Percentiles rank a stretch among this genome's conserved stretches.
Conservation (phyloP, 2,888 invertebrate genomes). For the Athetis lepigone region DNA sequence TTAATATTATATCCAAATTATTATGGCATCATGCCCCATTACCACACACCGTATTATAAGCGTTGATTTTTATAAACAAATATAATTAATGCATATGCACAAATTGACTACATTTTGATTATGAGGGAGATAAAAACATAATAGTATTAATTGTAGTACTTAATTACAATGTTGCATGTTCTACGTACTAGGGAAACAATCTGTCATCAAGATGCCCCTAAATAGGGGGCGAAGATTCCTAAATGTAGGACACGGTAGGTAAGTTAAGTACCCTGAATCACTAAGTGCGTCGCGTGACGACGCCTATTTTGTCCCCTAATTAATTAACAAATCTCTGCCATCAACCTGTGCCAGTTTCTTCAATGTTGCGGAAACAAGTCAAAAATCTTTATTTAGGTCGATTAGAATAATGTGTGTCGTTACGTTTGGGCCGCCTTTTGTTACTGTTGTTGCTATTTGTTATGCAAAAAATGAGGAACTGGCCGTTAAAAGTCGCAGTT, state of each 20-base stretch:
- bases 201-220: conserved; percentile 40
- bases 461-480: not conserved
- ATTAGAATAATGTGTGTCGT: conserved; percentile 60
- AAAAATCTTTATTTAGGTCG: conserved; percentile 63
- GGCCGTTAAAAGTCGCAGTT: not conserved
- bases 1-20: not conserved
- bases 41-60: not conserved
- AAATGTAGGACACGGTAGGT: conserved; percentile 71
- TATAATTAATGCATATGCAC: not conserved
- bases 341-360: conserved; percentile 82
- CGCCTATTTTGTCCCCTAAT: conserved; percentile 80
- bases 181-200: conserved; percentile 24
- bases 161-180: conserved; percentile 61
- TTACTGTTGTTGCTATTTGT: conserved; percentile 10
- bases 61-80: conserved; percentile 2
- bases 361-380: conserved; percentile 65
- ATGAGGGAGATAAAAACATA: not conserved
- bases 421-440: conserved; percentile 31
- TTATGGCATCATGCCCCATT: not conserved
- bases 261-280: conserved; percentile 70
- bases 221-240: conserved; percentile 62
- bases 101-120: conserved; percentile 1
- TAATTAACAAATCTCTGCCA: conserved; percentile 84
- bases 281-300: conserved; percentile 79
- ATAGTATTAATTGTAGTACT: not conserved